Base-by-base conservation (phyloP, 2,797 vertebrate genomes). In the Crenuchus spilurus region DNA sequence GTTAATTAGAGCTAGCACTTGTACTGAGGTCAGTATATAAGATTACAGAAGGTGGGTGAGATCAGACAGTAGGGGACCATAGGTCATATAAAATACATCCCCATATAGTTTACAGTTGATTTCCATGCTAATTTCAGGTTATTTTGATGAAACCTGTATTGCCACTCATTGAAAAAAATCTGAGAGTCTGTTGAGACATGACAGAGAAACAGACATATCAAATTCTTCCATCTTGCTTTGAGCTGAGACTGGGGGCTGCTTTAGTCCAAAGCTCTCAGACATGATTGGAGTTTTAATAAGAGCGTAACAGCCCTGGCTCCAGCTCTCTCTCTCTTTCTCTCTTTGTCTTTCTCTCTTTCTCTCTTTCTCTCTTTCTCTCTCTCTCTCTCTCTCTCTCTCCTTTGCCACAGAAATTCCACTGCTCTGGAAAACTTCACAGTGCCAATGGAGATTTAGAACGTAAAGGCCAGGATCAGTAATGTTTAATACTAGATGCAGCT, bases 201-300 rank as follows among this genome's bases (percentile, higher is more conserved):
- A 39, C 13, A 52, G 58, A 75, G 52, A 81, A 79, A 74, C 54
- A 82, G 55, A 74, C 58, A 75, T 72, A 79, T 82, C 74, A 49
- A 71, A 71, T 75, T 76, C 62, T 73, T 76, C 61, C 55, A 76
- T 82, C n/a, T 57, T 48, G 57, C 58, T 60, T 62, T 77, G 67
- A 52, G 46, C 33, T 33, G 58, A 79, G 44, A 46, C 48, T 64
- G 73, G 71, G 52, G 70, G 46, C 62, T 70, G 66, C 70, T 77
- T 76, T 52, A 54, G 78, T 75, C 64, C 75, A 73, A 69, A 81
- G 74, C 70, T 72, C 74, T 83, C 76, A 80, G 81, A 80, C 75
- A 77, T 80, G 72, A 80, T 73, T 78, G 78, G 79, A 77, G 61
- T 80, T 83, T 79, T 80, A 81, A 80, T 82, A 80, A 77, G 78